These are phyloP conservation scores for Hylaea fasciaria DNA, from an alignment of 2,888 invertebrate species.

Conservation along the genomic window DNA sequence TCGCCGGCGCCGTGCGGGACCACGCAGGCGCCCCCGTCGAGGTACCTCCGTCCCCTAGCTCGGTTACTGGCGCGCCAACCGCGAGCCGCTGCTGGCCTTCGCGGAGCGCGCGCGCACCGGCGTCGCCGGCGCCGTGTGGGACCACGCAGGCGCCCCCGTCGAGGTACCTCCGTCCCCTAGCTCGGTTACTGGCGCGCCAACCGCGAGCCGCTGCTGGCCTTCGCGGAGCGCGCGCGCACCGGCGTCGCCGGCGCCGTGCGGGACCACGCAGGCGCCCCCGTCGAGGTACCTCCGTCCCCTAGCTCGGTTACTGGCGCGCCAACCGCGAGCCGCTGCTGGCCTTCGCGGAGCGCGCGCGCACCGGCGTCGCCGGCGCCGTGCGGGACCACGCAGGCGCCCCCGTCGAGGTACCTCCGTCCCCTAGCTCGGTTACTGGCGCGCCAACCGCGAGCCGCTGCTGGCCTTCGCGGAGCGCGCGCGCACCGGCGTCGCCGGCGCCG, in stretches of 20 bases:
- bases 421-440: conserved; percentile 96
- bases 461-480: conserved; percentile 93
- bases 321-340: conserved; percentile 96
- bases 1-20: conserved; percentile 87
- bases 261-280: conserved; percentile 86
- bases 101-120: conserved; percentile 92
- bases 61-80: conserved; percentile 96
- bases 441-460: conserved; percentile 95
- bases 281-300: conserved; percentile 82
- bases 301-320: conserved; percentile 94
- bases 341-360: conserved; percentile 92
- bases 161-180: no score
- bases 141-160: conserved; percentile 86
- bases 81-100: conserved; percentile 94
- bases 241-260: conserved; percentile 87
- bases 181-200: conserved; percentile 97
- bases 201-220: conserved; percentile 95
- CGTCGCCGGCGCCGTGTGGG: conserved; percentile 86
- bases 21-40: conserved; percentile 86
- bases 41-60: no score
- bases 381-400: conserved; percentile 86
- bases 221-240: conserved; percentile 92
- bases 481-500: conserved; percentile 87
- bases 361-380: conserved; percentile 87
- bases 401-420: conserved; percentile 81